Evolutionary conservation across 2,797 vertebrate species (phyloP), one percentile per base, ranked within the genome.

Genomic region (Gastrophryne carolinensis): DNA sequence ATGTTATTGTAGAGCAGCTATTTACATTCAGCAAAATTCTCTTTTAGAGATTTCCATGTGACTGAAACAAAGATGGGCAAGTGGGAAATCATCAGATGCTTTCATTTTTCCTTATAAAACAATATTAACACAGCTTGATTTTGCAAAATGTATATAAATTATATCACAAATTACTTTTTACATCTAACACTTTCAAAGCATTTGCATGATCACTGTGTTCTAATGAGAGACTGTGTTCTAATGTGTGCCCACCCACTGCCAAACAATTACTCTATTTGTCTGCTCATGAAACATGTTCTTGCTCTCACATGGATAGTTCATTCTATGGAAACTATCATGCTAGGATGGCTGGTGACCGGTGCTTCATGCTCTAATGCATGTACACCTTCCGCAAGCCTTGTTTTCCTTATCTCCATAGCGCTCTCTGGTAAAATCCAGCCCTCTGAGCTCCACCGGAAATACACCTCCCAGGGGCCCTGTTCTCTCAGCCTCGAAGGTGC

Each of bases 21-120:
- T 52, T 53, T 49, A 13, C 11, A 37, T 67, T 53, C 30, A 57
- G n/a, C 23, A 37, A 24, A 69, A 54, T 30, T 57, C 8, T 9
- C 57, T 69, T 57, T 35, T 41, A 56, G 34, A 39, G 66, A 26
- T 69, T 69, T 56, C 52, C 41, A 69, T 34, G 52, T 57, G 24
- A 69, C 52, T 13, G 21, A 41, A 41, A 69, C 26, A 69, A 57
- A 41, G 24, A 68, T 30, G 2, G 41, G 26, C 53, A 29, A 6
- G 29, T 13, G 53, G 15, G 52, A 26, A 54, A 27, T 11, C 21
- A 44, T 32, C 24, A 69, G 24, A n/a, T n/a, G 52, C 37, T 69
- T 57, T 69, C 15, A 29, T 52, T 50, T 56, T 21, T 57, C 15
- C 66, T 41, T 24, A 4, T 56, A n/a, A 57, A 57, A 69, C 53